Evolutionary conservation across 2,888 invertebrate genomes (phyloP).

Genomic region (Chirona hameri): DNA sequence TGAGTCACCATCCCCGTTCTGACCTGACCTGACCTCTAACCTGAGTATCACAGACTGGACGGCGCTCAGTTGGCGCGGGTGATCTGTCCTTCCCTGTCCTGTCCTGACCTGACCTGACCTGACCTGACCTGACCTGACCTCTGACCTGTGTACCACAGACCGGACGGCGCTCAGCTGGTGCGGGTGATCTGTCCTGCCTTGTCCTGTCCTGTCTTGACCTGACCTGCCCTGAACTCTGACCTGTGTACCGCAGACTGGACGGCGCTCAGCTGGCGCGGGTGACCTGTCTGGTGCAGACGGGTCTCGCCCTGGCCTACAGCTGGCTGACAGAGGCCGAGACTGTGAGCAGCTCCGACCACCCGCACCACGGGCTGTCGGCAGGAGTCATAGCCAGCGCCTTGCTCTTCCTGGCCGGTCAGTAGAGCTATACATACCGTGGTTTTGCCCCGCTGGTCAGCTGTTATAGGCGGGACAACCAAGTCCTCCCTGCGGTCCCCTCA

Average conservation of each 20-base stretch:
- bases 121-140: background rate
- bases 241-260: background rate
- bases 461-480: too few species aligned
- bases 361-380: slow-evolving; percentile 6
- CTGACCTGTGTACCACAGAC: background rate
- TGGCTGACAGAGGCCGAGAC: background rate
- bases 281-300: slow-evolving; percentile 3
- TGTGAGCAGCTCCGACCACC: background rate
- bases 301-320: background rate
- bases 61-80: background rate
- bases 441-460: too few species aligned
- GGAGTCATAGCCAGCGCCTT: background rate
- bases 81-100: background rate
- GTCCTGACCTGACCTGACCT: background rate
- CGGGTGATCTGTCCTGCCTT: background rate
- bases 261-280: background rate
- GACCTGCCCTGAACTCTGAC: background rate
- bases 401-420: background rate
- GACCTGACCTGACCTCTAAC: too few species aligned
- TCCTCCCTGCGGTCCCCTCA: too few species aligned
- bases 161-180: background rate
- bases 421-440: too few species aligned
- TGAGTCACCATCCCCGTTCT: too few species aligned
- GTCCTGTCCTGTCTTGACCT: background rate
- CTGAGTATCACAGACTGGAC: background rate